Percentiles rank a stretch among this genome's conserved stretches.
Evolutionary conservation across 2,113 vertebrate species (phyloP).

Genomic region (Phaethornis superciliosus): DNA sequence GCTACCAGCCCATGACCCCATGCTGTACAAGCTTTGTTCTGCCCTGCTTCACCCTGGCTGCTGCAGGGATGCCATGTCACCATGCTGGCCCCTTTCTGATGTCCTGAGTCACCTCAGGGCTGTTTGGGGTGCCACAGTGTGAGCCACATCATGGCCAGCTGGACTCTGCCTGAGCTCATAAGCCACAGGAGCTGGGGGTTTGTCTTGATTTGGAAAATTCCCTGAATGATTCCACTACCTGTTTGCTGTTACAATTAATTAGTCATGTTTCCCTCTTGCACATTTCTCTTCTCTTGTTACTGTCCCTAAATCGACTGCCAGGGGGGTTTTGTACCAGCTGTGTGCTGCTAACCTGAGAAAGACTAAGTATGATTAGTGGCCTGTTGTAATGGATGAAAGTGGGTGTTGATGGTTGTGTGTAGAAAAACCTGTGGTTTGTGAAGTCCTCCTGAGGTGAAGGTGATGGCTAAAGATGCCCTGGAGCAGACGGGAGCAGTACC

Average conservation of each 20-base stretch:
- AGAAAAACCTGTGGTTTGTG: neutral
- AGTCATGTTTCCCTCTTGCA: neutral
- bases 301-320: neutral
- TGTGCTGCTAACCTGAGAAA: neutral
- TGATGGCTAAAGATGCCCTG: neutral
- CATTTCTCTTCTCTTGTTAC: neutral
- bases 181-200: neutral
- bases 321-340: neutral
- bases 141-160: neutral
- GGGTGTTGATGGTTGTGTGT: neutral
- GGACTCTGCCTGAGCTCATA: neutral
- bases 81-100: rapidly evolving
- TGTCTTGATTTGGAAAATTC: neutral
- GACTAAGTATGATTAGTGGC: neutral
- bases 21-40: neutral
- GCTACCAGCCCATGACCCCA: rapidly evolving
- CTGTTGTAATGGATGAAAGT: neutral
- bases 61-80: rapidly evolving
- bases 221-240: neutral
- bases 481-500: neutral
- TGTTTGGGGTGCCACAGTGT: neutral
- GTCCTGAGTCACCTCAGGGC: neutral
- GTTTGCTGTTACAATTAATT: neutral
- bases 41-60: neutral
- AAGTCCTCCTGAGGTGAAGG: neutral